A percentile compares a stretch with the other conserved stretches of the same genome.
Evolutionary conservation across 2,888 invertebrate species (phyloP).

Genomic region (Druceiella hillmani): DNA sequence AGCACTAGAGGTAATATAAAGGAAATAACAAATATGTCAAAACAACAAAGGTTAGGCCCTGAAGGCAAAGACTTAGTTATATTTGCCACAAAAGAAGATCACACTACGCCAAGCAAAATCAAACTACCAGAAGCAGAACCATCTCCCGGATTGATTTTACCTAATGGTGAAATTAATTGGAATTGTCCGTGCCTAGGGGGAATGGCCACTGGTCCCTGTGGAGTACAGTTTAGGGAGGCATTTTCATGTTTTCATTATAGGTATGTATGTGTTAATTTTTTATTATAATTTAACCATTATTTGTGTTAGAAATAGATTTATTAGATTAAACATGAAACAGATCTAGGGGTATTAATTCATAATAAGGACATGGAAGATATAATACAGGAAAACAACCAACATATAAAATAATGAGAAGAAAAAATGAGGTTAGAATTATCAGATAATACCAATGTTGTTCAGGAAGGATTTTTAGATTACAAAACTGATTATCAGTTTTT

Average conservation of each 20-base stretch:
- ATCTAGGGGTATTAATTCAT: too few relatives aligned
- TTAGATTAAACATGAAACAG: too few relatives aligned
- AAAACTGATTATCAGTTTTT: too few relatives aligned
- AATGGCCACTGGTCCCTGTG: constrained; percentile 97
- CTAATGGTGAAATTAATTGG: constrained; percentile 93
- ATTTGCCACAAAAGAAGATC: constrained; percentile 76
- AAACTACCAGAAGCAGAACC: constrained; percentile 66
- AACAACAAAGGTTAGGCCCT: constrained; percentile 40
- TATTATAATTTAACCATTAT: background rate
- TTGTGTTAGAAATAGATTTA: too few relatives aligned
- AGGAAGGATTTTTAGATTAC: too few relatives aligned
- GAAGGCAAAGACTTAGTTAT: constrained; percentile 77
- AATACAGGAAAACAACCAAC: too few relatives aligned
- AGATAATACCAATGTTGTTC: too few relatives aligned
- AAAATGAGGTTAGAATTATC: too few relatives aligned
- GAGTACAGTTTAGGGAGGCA: constrained; percentile 86
- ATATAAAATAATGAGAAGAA: too few relatives aligned
- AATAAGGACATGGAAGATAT: too few relatives aligned
- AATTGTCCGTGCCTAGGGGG: constrained; percentile 94
- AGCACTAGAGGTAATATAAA: too few relatives aligned
- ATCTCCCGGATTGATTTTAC: constrained; percentile 73
- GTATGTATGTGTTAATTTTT: constrained; percentile 28
- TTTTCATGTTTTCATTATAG: constrained; percentile 93
- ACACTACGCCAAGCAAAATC: constrained; percentile 65
- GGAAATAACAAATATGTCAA: too few relatives aligned